These are phyloP conservation scores for Acholoe squamosa DNA, from an alignment of 2,888 invertebrate genomes.

Conservation along the genomic window DNA sequence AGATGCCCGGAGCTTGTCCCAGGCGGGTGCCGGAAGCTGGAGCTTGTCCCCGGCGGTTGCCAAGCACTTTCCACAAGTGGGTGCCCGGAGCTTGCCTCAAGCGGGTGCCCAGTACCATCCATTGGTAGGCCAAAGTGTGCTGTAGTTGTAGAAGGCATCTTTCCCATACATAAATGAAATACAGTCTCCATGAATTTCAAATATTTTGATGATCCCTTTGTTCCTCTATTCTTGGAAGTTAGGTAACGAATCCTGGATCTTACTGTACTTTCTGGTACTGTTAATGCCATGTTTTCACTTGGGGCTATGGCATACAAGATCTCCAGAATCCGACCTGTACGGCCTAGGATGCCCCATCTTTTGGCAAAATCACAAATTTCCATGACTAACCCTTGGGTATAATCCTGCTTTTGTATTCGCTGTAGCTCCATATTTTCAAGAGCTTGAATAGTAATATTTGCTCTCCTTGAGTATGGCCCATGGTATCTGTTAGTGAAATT, in stretches of 20 bases:
- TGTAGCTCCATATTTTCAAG: neutral
- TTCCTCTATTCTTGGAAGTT: neutral
- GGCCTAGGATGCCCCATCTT: neutral
- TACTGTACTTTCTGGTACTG: neutral
- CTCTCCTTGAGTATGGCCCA: neutral
- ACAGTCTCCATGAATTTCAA: neutral
- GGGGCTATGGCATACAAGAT: neutral
- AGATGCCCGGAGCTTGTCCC: no score
- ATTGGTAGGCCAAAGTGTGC: no score
- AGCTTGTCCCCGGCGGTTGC: no score
- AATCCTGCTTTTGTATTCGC: neutral
- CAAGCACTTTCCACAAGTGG: no score
- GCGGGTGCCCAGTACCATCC: neutral
- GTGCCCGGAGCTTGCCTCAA: no score
- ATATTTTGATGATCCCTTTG: neutral
- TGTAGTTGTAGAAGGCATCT: neutral
- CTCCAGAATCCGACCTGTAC: neutral
- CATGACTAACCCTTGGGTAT: constrained; percentile 11
- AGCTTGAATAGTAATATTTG: neutral
- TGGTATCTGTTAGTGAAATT: neutral
- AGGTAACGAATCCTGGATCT: neutral
- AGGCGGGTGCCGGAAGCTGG: no score
- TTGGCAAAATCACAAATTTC: constrained; percentile 18
- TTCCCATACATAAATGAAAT: neutral
- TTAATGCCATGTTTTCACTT: neutral